A percentile compares a stretch with the other conserved stretches of the same genome.
Evolutionary conservation across 1,140 invertebrate species (phyloP).

Genomic region (Zophobas atratus): DNA sequence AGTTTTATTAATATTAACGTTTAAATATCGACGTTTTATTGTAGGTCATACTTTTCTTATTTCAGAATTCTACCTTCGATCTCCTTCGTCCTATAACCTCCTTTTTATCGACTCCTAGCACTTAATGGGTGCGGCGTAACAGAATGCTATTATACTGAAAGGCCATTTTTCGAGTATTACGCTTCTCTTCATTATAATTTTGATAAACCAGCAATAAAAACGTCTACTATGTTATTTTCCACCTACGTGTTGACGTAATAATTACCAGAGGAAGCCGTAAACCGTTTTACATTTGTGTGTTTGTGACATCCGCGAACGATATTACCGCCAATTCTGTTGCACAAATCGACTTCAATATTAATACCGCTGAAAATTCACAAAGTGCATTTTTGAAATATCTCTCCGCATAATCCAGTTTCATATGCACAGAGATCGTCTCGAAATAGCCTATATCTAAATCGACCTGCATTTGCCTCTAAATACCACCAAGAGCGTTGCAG

Average conservation of each 20-base stretch:
- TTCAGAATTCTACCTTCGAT: not conserved
- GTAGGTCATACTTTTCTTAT: conserved; percentile 4
- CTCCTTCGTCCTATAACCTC: not conserved
- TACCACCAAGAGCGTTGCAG: conserved; percentile 30
- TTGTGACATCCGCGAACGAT: too few relatives aligned
- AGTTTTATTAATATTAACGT: conserved; percentile 4
- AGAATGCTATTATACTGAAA: not conserved
- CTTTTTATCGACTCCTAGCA: not conserved
- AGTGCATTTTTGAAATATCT: not conserved
- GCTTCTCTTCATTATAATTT: too few relatives aligned
- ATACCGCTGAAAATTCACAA: not conserved
- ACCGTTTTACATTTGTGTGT: too few relatives aligned
- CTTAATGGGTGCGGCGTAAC: not conserved
- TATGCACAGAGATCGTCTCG: not conserved
- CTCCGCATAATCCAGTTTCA: conserved; percentile 13
- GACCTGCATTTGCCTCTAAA: conserved; percentile 29
- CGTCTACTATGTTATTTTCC: too few relatives aligned
- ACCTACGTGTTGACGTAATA: too few relatives aligned
- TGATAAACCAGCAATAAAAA: too few relatives aligned
- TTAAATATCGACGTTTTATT: conserved; percentile 8
- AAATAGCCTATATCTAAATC: conserved; percentile 35
- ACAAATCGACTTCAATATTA: too few relatives aligned
- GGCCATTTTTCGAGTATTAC: too few relatives aligned
- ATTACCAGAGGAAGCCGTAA: too few relatives aligned
- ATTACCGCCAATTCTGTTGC: too few relatives aligned